Evolutionary conservation across 1,140 invertebrate genomes (phyloP), one percentile per base, ranked within the genome.

Genomic region (Brachionus asplanchnoidis): DNA sequence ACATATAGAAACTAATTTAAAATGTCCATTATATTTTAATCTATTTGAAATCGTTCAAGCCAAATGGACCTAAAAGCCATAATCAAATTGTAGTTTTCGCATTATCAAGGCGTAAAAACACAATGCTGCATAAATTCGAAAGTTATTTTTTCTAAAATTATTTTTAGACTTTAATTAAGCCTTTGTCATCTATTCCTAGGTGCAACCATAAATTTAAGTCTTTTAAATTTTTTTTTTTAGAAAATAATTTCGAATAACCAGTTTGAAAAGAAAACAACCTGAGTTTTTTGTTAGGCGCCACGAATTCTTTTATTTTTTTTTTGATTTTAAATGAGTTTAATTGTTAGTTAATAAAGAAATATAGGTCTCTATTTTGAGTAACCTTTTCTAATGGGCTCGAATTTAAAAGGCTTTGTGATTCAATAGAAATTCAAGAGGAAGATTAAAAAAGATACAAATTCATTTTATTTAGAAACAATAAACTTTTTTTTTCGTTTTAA

Each of bases 11-110:
- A 3, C 66, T 32, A 68, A 68, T 68, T 68, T 68, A 32, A 32
- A 32, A 32, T 68, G 14, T 32, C 26, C 12, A 68, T 32, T 68
- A 40, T 68, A 40, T 68, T 68, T 68, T 68, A 32, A 32, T 68
- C 26, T 68, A 28, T 40, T 32, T 68, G 26, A 68, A 68, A 32
- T 40, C 14, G 26, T 32, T 40, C 32, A n/a, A 68, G 32, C 26
- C 66, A 40, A 68, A 68, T 68, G 26, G 3, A 32, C 66, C 66
- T 32, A 68, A 32, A 14, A 68, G 66, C 32, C 66, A 68, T 32
- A 28, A 68, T 68, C 9, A 68, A 68, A 68, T 32, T 68, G 66
- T 68, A 68, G 36, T 68, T 68, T 68, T 68, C 28, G 66, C 66
- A 32, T 68, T 68, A 68, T 32, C 66, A 40, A 68, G 66, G 66